A percentile compares a stretch with the other conserved stretches of the same genome.
phyloP scores from a whole-genome alignment of 64 coral and sea anemone genomes.

The Dendrophyllia cribrosa region DNA sequence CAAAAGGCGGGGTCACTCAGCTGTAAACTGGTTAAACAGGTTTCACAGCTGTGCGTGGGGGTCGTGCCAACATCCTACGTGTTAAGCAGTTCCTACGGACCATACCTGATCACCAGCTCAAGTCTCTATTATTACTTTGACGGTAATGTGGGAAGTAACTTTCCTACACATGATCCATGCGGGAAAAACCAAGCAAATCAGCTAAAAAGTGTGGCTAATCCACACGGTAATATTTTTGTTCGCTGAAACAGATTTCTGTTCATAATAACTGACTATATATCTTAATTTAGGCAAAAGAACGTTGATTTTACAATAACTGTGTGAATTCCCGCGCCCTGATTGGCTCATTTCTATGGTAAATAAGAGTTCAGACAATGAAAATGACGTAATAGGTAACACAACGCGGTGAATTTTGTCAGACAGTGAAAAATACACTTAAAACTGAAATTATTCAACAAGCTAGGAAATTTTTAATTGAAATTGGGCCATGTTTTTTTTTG shows the following conservation, averaged over 20 bases:
- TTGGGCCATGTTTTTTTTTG: no score
- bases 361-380: no score
- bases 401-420: no score
- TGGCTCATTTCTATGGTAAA: no score
- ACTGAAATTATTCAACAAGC: no score
- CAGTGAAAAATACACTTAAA: no score
- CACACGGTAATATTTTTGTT: slow-evolving; percentile 65
- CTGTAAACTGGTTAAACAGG: slow-evolving; percentile 43
- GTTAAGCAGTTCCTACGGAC: background rate
- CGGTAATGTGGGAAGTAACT: background rate
- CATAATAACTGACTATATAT: no score
- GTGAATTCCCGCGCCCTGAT: no score
- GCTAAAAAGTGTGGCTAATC: slow-evolving; percentile 35
- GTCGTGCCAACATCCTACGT: background rate
- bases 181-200: slow-evolving; percentile 6
- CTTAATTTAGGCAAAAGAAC: no score
- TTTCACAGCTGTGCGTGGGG: background rate
- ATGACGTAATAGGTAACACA: no score
- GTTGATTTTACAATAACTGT: no score
- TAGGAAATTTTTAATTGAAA: no score
- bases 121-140: slow-evolving; percentile 19
- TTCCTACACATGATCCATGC: slow-evolving; percentile 57
- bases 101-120: background rate
- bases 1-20: slow-evolving; percentile 1
- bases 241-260: background rate